These are phyloP conservation scores for Vireo altiloquus DNA, from an alignment of 2,113 vertebrate genomes.

Conservation along the genomic window DNA sequence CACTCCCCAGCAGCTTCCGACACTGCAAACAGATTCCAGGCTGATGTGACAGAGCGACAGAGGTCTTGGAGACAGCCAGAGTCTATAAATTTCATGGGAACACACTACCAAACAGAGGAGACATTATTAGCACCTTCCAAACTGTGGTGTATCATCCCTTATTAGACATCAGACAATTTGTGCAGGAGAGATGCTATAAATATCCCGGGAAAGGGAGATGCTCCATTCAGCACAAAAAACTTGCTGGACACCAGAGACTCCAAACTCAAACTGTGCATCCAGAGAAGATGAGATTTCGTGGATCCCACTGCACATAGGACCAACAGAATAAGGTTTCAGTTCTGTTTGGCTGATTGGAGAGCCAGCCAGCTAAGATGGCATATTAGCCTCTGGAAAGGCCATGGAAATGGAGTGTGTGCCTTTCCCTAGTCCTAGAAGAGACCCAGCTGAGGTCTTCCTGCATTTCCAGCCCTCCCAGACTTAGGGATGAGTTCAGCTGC, in stretches of 20 bases:
- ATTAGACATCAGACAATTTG: conserved; percentile 39
- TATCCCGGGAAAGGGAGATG: background rate
- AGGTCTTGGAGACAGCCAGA: conserved; percentile 12
- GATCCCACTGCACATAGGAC: background rate
- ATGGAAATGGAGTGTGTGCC: background rate
- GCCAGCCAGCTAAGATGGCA: background rate
- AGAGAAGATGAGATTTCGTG: background rate
- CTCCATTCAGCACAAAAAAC: background rate
- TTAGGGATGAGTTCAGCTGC: background rate
- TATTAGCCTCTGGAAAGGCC: background rate
- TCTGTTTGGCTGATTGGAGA: background rate
- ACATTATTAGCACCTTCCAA: conserved; percentile 39
- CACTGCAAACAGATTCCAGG: background rate
- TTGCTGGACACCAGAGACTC: background rate
- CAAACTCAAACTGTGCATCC: background rate
- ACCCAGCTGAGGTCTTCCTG: background rate
- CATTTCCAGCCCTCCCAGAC: background rate
- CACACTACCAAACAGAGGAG: conserved; percentile 12
- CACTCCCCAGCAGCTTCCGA: conserved; percentile 6
- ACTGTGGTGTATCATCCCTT: background rate
- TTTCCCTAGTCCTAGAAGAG: background rate
- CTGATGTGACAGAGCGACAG: background rate
- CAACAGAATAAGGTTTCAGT: background rate
- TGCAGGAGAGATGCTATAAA: conserved; percentile 17
- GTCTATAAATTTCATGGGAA: conserved; percentile 25